Conservation (phyloP, 1,140 invertebrate genomes). For the Protaetia brevitarsis region DNA sequence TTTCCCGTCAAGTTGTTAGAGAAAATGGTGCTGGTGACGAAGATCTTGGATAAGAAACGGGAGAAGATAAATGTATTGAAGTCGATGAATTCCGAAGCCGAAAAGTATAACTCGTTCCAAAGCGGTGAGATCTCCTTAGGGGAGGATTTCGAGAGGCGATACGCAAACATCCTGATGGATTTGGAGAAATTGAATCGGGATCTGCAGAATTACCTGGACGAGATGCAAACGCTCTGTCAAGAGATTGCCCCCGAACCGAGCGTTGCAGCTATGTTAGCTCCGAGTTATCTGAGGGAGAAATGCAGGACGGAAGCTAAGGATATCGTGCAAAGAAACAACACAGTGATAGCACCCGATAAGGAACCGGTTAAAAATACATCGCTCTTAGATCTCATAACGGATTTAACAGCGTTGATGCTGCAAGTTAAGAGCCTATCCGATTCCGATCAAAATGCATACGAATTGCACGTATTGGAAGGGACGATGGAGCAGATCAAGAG, state of each 20-base stretch:
- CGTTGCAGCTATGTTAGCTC: conserved; percentile 82
- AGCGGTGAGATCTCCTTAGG: conserved; percentile 58
- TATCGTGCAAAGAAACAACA: conserved; percentile 76
- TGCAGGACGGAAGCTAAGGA: conserved; percentile 79
- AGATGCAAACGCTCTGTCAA: conserved; percentile 80
- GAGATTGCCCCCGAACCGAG: conserved; percentile 86
- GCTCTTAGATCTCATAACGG: conserved; percentile 77
- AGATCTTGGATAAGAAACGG: conserved; percentile 81
- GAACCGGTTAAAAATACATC: conserved; percentile 56
- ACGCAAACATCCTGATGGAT: conserved; percentile 85
- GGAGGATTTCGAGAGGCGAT: conserved; percentile 85
- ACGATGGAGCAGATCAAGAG: conserved; percentile 86
- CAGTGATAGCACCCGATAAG: conserved; percentile 54
- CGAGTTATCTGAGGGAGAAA: conserved; percentile 81
- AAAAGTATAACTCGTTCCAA: conserved; percentile 78
- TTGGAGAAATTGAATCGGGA: conserved; percentile 89
- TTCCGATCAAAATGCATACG: conserved; percentile 86
- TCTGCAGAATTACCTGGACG: conserved; percentile 79
- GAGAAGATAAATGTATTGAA: conserved; percentile 76
- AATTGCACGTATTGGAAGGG: conserved; percentile 88
- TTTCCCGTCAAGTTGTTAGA: conserved; percentile 85
- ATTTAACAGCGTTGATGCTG: conserved; percentile 86
- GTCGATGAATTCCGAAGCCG: conserved; percentile 88
- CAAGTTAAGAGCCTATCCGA: conserved; percentile 91
- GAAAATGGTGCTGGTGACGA: conserved; percentile 81